These are phyloP conservation scores for Serinus canaria DNA, from an alignment of 2,113 vertebrate species.

Conservation along the genomic window DNA sequence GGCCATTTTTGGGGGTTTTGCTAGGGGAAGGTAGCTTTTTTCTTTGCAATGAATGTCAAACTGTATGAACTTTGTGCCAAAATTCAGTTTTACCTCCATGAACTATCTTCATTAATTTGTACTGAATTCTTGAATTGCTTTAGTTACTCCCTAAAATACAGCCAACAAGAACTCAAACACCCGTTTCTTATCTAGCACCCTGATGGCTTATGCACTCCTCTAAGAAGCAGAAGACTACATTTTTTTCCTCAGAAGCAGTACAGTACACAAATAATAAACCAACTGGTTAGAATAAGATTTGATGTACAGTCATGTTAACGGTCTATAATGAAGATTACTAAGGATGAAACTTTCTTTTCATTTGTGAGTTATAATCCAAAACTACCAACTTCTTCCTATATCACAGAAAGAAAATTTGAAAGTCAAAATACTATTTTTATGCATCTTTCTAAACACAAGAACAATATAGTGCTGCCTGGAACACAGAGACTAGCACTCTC, in stretches of 20 bases:
- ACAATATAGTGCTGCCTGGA: not conserved
- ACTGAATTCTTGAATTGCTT: not conserved
- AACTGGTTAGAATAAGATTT: not conserved
- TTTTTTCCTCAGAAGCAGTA: not conserved
- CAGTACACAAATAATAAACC: not conserved
- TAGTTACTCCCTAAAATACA: not conserved
- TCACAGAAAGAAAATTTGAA: not conserved
- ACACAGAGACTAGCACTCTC: not conserved
- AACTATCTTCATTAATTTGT: not conserved
- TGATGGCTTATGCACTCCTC: not conserved
- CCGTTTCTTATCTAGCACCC: not conserved
- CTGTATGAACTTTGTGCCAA: not conserved
- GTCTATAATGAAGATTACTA: not conserved
- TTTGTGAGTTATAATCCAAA: not conserved
- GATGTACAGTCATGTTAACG: not conserved
- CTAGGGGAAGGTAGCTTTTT: fast-evolving
- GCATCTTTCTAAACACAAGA: not conserved
- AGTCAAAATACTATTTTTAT: not conserved
- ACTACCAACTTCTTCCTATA: not conserved
- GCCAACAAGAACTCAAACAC: not conserved
- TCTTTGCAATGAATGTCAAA: not conserved
- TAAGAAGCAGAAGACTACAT: not conserved
- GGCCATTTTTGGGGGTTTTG: fast-evolving
- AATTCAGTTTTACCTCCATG: not conserved
- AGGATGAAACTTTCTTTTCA: not conserved